A percentile compares a stretch with the other conserved stretches of the same genome.
phyloP scores from a whole-genome alignment of 2,797 vertebrate species.

The Ctenosaura bakeri region DNA sequence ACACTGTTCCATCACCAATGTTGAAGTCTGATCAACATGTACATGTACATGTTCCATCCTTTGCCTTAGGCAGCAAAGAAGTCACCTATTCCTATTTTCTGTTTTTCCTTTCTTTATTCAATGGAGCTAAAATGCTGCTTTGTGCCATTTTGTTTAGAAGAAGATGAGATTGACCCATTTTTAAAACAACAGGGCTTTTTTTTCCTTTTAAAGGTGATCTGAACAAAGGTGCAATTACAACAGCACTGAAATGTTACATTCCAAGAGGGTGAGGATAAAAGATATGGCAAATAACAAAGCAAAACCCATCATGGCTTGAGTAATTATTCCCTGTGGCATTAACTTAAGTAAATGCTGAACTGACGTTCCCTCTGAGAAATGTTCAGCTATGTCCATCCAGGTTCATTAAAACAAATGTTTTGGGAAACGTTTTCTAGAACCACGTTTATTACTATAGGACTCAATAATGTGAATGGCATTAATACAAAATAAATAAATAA shows the following conservation, averaged over 20 bases:
- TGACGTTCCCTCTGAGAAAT: slow-evolving; percentile 46
- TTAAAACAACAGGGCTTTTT: slow-evolving; percentile 39
- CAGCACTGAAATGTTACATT: slow-evolving; percentile 44
- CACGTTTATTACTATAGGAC: slow-evolving; percentile 24
- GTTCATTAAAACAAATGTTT: slow-evolving; percentile 39
- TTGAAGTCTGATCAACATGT: too few species aligned
- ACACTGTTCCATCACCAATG: background rate
- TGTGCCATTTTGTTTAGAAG: background rate
- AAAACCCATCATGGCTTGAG: slow-evolving; percentile 51
- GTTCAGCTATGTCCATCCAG: slow-evolving; percentile 32
- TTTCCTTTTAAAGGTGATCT: slow-evolving; percentile 28
- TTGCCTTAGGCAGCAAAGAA: background rate
- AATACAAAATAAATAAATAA: slow-evolving; percentile 13
- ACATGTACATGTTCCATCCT: background rate
- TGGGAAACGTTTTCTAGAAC: slow-evolving; percentile 54
- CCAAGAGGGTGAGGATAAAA: slow-evolving; percentile 51
- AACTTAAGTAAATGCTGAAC: slow-evolving; percentile 43
- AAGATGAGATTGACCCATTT: slow-evolving; percentile 1
- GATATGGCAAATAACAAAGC: slow-evolving; percentile 49
- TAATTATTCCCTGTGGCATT: slow-evolving; percentile 58
- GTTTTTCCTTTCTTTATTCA: background rate
- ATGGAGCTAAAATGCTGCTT: background rate
- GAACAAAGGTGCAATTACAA: slow-evolving; percentile 60
- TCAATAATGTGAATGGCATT: slow-evolving; percentile 50
- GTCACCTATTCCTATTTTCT: background rate